phyloP scores from a whole-genome alignment of 2,888 invertebrate species.

The Cordylochernes scorpioides region DNA sequence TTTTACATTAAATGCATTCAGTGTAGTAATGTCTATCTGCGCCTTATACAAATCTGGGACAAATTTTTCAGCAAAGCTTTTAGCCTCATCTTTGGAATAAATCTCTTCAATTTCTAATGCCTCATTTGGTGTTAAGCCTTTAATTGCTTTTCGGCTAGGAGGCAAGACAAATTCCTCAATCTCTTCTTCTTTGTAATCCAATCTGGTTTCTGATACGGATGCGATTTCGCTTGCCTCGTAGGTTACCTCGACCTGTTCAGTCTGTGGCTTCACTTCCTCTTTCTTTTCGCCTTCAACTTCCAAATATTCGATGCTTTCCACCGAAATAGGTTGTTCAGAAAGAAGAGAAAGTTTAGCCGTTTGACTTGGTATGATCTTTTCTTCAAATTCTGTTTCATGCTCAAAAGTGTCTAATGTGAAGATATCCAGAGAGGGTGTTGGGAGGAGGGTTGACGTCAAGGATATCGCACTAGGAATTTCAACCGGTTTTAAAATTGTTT shows the following conservation, averaged over 20 bases:
- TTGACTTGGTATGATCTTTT: too few relatives aligned
- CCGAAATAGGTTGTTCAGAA: too few relatives aligned
- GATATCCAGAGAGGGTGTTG: too few relatives aligned
- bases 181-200: slow-evolving; percentile 17
- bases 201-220: slow-evolving; percentile 8
- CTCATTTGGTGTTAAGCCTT: slow-evolving; percentile 2
- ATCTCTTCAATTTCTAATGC: slow-evolving; percentile 5
- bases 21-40: slow-evolving; percentile 3
- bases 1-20: slow-evolving; percentile 3
- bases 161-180: slow-evolving; percentile 15
- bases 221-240: slow-evolving; percentile 5
- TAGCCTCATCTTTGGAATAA: slow-evolving; percentile 6
- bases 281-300: too few relatives aligned
- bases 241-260: too few relatives aligned
- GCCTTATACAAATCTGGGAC: slow-evolving; percentile 3
- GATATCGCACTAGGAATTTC: too few relatives aligned
- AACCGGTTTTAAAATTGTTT: slow-evolving; percentile 5
- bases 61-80: neutral
- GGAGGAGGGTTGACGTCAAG: too few relatives aligned
- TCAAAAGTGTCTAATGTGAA: too few relatives aligned
- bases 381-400: too few relatives aligned
- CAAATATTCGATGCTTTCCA: too few relatives aligned
- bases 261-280: too few relatives aligned
- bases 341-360: too few relatives aligned
- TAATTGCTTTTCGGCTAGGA: neutral